Percentiles rank a stretch among this genome's conserved stretches.
These are phyloP conservation scores for Heliconius aoede DNA, from an alignment of 2,888 invertebrate species.

Conservation along the genomic window DNA sequence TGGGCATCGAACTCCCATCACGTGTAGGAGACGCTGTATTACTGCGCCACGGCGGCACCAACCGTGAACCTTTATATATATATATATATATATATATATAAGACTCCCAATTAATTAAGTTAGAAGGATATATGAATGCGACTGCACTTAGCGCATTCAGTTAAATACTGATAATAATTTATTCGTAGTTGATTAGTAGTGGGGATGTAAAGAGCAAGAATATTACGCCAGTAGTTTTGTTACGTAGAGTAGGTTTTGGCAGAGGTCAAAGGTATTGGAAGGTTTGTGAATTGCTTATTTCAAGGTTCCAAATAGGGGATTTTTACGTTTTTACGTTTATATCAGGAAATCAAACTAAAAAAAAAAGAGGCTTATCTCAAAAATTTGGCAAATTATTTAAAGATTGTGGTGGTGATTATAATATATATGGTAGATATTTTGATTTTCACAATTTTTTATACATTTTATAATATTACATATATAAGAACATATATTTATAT, in stretches of 20 bases:
- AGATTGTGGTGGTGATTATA: too few species aligned
- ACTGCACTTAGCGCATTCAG: constrained; percentile 45
- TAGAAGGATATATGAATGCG: constrained; percentile 32
- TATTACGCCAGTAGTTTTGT: constrained; percentile 49
- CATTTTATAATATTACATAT: too few species aligned
- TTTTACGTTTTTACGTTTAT: background rate
- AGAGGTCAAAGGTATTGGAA: constrained; percentile 35
- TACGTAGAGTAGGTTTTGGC: constrained; percentile 41
- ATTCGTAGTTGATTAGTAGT: constrained; percentile 56
- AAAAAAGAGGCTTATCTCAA: background rate
- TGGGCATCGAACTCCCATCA: background rate
- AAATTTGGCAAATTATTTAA: background rate
- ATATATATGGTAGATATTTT: too few species aligned
- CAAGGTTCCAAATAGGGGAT: background rate
- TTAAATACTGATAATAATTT: constrained; percentile 54
- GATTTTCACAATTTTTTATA: too few species aligned
- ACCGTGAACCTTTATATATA: background rate
- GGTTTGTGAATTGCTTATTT: constrained; percentile 1
- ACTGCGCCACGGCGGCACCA: background rate
- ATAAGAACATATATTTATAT: too few species aligned
- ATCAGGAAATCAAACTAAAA: background rate
- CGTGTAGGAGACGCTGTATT: background rate
- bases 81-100: too few species aligned
- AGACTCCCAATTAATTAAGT: constrained; percentile 23
- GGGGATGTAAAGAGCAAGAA: constrained; percentile 48